Conservation (phyloP, 2,888 invertebrate genomes). For the Chydorus sphaericus region DNA sequence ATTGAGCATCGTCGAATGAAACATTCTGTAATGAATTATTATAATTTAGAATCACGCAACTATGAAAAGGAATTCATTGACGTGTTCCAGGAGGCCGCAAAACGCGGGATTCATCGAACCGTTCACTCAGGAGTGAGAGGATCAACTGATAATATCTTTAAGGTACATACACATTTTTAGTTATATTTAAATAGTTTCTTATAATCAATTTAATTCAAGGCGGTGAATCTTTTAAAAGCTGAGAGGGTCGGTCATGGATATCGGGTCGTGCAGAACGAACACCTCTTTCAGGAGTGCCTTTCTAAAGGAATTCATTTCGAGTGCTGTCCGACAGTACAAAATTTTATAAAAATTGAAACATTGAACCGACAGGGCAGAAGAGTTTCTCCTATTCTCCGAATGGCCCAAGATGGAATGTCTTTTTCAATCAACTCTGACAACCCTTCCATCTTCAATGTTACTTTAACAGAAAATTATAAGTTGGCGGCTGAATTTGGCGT, state of each 20-base stretch:
- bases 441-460: constrained; percentile 35
- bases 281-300: constrained; percentile 28
- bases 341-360: constrained; percentile 37
- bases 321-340: constrained; percentile 37
- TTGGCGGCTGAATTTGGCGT: constrained; percentile 33
- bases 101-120: constrained; percentile 35
- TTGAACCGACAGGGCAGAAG: too few species aligned
- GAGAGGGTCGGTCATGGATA: constrained; percentile 43
- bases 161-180: constrained; percentile 18
- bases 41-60: constrained; percentile 17
- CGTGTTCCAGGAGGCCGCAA: constrained; percentile 30
- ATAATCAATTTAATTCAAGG: constrained; percentile 25
- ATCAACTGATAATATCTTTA: constrained; percentile 28
- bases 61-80: constrained; percentile 20
- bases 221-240: constrained; percentile 34
- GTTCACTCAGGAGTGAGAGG: constrained; percentile 41
- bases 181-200: neutral
- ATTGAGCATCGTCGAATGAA: too few species aligned
- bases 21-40: too few species aligned
- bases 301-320: constrained; percentile 33
- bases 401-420: constrained; percentile 37
- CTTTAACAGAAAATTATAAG: constrained; percentile 33
- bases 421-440: constrained; percentile 42
- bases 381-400: constrained; percentile 34
- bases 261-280: constrained; percentile 31